Evolutionary conservation across 2,888 invertebrate genomes (phyloP).

Genomic region (Philonicus albiceps): DNA sequence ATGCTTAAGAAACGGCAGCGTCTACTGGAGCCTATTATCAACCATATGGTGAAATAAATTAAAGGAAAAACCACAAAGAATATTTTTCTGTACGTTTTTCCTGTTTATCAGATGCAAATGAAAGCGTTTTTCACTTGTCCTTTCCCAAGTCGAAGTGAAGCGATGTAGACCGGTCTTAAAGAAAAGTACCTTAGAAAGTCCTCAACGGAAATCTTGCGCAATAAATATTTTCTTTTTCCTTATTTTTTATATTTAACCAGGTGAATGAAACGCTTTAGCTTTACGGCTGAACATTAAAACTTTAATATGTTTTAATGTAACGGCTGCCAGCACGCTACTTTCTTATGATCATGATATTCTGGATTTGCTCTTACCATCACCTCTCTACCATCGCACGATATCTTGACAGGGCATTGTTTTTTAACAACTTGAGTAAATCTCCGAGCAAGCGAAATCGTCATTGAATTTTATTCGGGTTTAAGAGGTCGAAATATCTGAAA

Average conservation of each 20-base stretch:
- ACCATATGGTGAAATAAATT: background rate
- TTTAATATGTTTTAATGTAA: background rate
- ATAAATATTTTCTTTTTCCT: background rate
- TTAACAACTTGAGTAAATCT: background rate
- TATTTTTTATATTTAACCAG: background rate
- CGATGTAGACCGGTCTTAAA: background rate
- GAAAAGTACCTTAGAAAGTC: background rate
- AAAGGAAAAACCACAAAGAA: background rate
- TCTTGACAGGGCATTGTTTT: background rate
- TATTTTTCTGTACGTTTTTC: background rate
- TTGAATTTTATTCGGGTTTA: background rate
- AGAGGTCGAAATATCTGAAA: background rate
- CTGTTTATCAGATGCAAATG: background rate
- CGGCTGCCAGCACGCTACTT: background rate
- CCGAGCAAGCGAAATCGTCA: background rate
- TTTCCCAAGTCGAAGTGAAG: background rate
- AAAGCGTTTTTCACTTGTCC: background rate
- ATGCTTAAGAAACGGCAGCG: background rate
- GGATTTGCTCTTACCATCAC: background rate
- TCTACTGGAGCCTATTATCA: background rate
- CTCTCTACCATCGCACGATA: background rate
- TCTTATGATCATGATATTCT: background rate
- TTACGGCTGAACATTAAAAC: background rate
- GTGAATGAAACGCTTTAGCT: background rate
- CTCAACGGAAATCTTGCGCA: background rate